phyloP scores from a whole-genome alignment of 2,113 vertebrate species.

The Gallinago media region DNA sequence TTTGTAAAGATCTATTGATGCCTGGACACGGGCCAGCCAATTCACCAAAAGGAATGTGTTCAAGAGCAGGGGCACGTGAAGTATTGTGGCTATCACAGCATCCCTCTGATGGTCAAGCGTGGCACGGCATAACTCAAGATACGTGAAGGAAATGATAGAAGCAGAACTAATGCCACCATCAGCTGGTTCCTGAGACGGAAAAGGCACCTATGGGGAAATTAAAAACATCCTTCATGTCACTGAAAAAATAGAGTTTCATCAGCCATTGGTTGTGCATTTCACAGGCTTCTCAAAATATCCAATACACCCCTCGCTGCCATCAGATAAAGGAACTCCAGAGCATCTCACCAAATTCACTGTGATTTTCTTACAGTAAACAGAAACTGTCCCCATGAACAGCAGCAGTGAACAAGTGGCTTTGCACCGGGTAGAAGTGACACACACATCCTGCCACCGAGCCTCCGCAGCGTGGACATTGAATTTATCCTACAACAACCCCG shows the following conservation, averaged over 20 bases:
- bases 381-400: not conserved
- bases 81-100: not conserved
- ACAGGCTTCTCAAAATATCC: not conserved
- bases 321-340: not conserved
- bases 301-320: not conserved
- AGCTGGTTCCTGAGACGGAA: constrained; percentile 43
- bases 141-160: not conserved
- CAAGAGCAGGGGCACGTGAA: not conserved
- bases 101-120: constrained; percentile 4
- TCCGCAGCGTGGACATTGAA: not conserved
- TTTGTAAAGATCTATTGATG: not conserved
- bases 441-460: not conserved
- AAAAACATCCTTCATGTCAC: constrained; percentile 59
- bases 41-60: not conserved
- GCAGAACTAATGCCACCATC: constrained; percentile 50
- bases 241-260: not conserved
- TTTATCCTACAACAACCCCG: not conserved
- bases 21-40: not conserved
- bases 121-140: not conserved
- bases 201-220: constrained; percentile 47
- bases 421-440: not conserved
- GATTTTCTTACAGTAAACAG: not conserved
- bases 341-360: not conserved
- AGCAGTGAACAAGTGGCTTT: not conserved
- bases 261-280: not conserved